Conservation (phyloP, 2,113 vertebrate species). For the Zeus faber region DNA sequence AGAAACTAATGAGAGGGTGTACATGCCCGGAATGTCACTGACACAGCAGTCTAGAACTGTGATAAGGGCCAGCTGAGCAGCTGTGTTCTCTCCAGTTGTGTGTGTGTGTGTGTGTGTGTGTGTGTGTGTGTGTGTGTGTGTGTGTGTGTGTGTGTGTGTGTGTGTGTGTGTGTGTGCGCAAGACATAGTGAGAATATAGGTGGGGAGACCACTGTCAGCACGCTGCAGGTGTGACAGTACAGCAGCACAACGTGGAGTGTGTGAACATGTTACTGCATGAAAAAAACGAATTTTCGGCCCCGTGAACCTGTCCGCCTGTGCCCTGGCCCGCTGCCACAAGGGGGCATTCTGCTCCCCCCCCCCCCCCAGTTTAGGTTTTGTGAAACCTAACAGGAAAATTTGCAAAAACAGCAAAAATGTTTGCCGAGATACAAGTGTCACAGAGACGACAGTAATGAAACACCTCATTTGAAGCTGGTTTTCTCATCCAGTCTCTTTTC, state of each 20-base stretch:
- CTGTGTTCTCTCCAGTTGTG: not conserved
- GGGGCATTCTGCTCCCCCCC: too few relatives aligned
- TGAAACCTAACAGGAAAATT: too few relatives aligned
- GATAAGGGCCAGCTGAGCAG: conserved; percentile 29
- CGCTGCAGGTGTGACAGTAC: not conserved
- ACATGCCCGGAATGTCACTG: conserved; percentile 33
- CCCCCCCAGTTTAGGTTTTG: too few relatives aligned
- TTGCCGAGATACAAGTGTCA: too few relatives aligned
- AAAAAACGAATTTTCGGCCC: too few relatives aligned
- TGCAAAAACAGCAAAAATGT: too few relatives aligned
- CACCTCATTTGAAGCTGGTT: too few relatives aligned
- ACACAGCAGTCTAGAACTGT: conserved; percentile 30
- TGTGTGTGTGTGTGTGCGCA: not conserved
- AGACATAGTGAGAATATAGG: conserved; percentile 1
- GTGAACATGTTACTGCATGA: too few relatives aligned
- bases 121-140: not conserved
- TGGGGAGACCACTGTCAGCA: conserved; percentile 10
- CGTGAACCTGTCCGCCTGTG: too few relatives aligned
- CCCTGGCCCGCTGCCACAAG: too few relatives aligned
- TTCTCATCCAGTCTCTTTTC: too few relatives aligned
- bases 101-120: not conserved
- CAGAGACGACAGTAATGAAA: too few relatives aligned
- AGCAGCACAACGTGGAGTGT: not conserved
- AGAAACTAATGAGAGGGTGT: conserved; percentile 32
- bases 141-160: not conserved